Conservation (phyloP, 2,113 vertebrate species). For the Nannospalax galili region DNA sequence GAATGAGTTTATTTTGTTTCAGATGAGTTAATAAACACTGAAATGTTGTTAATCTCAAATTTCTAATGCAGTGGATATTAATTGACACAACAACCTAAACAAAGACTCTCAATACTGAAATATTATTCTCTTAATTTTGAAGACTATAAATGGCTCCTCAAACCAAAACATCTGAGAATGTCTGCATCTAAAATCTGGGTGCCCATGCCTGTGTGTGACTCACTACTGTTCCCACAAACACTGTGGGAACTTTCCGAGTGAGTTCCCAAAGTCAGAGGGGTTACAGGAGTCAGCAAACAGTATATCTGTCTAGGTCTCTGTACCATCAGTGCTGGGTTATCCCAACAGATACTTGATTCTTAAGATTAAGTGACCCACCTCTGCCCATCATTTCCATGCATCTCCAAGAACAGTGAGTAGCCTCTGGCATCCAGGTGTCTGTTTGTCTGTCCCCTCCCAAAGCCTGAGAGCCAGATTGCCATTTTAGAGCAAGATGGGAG, state of each 20-base stretch:
- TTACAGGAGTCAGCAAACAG: neutral
- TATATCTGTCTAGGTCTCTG: neutral
- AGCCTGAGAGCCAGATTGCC: neutral
- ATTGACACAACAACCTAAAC: no score
- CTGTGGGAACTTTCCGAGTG: neutral
- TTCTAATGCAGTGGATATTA: neutral
- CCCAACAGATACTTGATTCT: neutral
- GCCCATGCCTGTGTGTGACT: neutral
- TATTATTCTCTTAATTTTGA: neutral
- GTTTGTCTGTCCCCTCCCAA: neutral
- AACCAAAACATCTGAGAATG: neutral
- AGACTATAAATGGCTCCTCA: neutral
- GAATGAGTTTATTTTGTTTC: neutral
- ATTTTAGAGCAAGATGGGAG: neutral
- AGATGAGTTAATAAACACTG: neutral
- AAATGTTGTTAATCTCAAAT: neutral
- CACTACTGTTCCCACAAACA: neutral
- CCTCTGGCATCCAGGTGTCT: accelerated
- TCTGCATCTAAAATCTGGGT: neutral
- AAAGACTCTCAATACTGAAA: neutral
- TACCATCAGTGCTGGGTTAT: neutral
- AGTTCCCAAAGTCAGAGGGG: neutral
- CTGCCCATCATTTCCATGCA: neutral
- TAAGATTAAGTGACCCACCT: neutral
- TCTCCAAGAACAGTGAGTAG: neutral